A percentile compares a stretch with the other conserved stretches of the same genome.
Evolutionary conservation across 2,888 invertebrate species (phyloP).

Genomic region (Mystacides longicornis): DNA sequence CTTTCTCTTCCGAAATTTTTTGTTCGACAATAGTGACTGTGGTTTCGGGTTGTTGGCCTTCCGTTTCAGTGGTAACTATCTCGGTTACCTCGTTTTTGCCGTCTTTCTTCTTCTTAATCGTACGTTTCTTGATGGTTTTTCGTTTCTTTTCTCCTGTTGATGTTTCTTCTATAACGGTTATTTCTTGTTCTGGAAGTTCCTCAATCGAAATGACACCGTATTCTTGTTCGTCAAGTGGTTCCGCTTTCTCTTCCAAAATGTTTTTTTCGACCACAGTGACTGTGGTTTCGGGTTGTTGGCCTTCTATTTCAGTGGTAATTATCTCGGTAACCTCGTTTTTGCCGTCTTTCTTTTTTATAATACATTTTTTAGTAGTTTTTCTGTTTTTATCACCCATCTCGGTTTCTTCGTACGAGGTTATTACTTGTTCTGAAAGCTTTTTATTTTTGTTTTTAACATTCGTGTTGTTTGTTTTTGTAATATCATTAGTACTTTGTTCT

Average conservation of each 20-base stretch:
- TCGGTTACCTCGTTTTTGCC: conserved; percentile 31
- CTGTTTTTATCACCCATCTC: conserved; percentile 25
- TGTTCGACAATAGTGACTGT: background rate
- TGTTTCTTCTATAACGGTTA: background rate
- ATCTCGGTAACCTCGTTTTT: conserved; percentile 36
- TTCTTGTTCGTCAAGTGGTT: background rate
- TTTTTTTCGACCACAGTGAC: conserved; percentile 24
- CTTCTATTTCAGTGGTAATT: conserved; percentile 33
- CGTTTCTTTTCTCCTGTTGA: conserved; percentile 20
- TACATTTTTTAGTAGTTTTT: conserved; percentile 35
- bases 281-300: conserved; percentile 31
- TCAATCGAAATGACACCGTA: conserved; percentile 23
- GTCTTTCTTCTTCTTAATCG: conserved; percentile 35
- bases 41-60: conserved; percentile 35
- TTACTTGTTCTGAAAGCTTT: conserved; percentile 28
- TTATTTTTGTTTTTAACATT: conserved; percentile 29
- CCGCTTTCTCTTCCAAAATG: background rate
- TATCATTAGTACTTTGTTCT: no score
- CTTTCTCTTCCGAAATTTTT: conserved; percentile 26
- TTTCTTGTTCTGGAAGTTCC: conserved; percentile 13
- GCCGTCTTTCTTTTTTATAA: conserved; percentile 32
- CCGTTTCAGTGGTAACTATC: conserved; percentile 14
- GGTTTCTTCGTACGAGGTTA: conserved; percentile 28
- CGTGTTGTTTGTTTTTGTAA: conserved; percentile 30
- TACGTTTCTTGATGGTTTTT: conserved; percentile 34